These are phyloP conservation scores for Myiotriccus ornatus DNA, from an alignment of 2,797 vertebrate species.

Conservation along the genomic window DNA sequence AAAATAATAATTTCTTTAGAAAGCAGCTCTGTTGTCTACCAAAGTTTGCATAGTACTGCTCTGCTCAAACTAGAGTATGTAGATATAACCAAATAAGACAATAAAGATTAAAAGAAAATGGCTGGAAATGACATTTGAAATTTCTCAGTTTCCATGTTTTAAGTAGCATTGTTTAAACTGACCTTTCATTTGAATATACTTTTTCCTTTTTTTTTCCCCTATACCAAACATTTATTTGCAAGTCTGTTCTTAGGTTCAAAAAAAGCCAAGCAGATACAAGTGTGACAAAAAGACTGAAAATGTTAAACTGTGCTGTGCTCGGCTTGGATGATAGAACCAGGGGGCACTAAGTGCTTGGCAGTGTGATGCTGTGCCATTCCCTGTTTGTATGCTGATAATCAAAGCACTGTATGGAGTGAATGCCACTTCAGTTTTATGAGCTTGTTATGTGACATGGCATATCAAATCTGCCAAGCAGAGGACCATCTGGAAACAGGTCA, in stretches of 20 bases:
- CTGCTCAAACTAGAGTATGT: neutral
- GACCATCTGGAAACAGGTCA: constrained; percentile 68
- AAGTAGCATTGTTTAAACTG: neutral
- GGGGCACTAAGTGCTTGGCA: constrained; percentile 39
- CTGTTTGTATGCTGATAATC: constrained; percentile 47
- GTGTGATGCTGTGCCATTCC: neutral
- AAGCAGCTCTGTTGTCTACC: constrained; percentile 4
- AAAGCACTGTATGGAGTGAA: constrained; percentile 47
- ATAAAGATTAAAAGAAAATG: neutral
- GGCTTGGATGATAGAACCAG: neutral
- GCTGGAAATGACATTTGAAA: neutral
- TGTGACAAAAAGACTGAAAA: neutral
- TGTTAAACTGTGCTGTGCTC: constrained; percentile 24
- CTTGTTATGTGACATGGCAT: constrained; percentile 67
- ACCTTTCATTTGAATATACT: neutral
- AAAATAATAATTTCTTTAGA: constrained; percentile 58
- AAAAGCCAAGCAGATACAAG: neutral
- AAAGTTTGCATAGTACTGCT: neutral
- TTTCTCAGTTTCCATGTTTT: neutral
- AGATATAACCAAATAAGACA: neutral
- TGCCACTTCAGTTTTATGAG: constrained; percentile 69
- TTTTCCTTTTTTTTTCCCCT: neutral
- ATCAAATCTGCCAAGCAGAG: constrained; percentile 65
- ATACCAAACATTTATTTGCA: neutral
- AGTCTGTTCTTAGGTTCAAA: neutral